Base-by-base conservation (phyloP, 2,888 invertebrate species). In the Sarcophaga subvicina region DNA sequence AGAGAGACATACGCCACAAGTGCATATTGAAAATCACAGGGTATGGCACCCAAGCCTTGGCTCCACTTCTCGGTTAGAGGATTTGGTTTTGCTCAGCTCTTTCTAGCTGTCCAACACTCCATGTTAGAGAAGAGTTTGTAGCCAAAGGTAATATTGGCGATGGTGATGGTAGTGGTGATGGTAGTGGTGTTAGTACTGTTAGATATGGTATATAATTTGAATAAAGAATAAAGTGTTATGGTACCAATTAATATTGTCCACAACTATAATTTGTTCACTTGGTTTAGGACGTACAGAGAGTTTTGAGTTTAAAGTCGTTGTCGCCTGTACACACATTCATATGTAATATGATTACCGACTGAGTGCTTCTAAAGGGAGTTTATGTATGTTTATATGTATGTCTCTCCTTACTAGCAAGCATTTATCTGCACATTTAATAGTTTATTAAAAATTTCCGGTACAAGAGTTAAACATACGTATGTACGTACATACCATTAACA, bases 391-490 rank as follows among this genome's bases (percentile, higher is more conserved):
- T 72, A 72, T 63, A 70, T 76, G 73, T 59, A 1, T 10, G 0
- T 37, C 37, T 8, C 10, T 37, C 37, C 37, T 37, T 27, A 6
- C 27, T 6, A 37, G 37, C 37, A 37, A 75, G 69, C 73, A 75
- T 70, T 82, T 82, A 82, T 76, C 76, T 72, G 62, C 86, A 80
- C 76, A 37, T 83, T 86, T 62, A 81, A 86, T 86, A 83, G 75
- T 81, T 86, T 83, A 86, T 86, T 86, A 83, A 80, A 81, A 86
- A 83, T 78, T 86, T 86, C 86, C 86, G 86, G 80, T 80, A 83
- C 77, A 86, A 69, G 49, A 86, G 80, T 83, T 77, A 59, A 63
- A 75, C 66, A 81, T 17, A 60, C 10, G 17, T 37, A 5, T 4
- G 3, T 37, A 37, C 37, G 6, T 63, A 75, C 25, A 22, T 60